Conservation (phyloP, 2,797 vertebrate genomes). For the Ibycter americanus region DNA sequence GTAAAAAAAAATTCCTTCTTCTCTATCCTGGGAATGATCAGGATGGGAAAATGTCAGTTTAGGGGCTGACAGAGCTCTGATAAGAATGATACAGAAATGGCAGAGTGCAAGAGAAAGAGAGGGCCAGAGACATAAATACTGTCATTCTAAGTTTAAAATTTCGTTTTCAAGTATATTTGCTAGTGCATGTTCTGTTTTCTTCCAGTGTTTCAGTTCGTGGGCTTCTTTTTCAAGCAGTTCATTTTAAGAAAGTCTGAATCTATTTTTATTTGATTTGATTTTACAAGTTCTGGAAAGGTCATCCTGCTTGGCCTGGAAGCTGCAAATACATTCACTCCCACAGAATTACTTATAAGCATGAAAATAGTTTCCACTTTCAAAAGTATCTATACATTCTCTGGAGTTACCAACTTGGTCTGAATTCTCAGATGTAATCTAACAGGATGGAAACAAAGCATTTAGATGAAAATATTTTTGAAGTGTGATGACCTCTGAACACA, state of each 20-base stretch:
- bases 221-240: slow-evolving; percentile 23
- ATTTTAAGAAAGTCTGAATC: slow-evolving; percentile 65
- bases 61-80: slow-evolving; percentile 80
- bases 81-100: slow-evolving; percentile 73
- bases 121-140: slow-evolving; percentile 40
- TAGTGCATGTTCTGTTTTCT: slow-evolving; percentile 18
- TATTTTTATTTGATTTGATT: slow-evolving; percentile 74
- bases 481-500: slow-evolving; percentile 4
- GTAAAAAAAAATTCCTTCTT: slow-evolving; percentile 64
- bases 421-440: slow-evolving; percentile 56
- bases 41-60: slow-evolving; percentile 83
- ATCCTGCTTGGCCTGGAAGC: slow-evolving; percentile 66
- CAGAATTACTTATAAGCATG: slow-evolving; percentile 49
- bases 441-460: not conserved
- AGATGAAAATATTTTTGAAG: slow-evolving; percentile 45
- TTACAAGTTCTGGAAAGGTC: slow-evolving; percentile 71
- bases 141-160: slow-evolving; percentile 52
- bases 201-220: not conserved
- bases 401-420: slow-evolving; percentile 44
- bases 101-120: slow-evolving; percentile 7
- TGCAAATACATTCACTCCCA: slow-evolving; percentile 63
- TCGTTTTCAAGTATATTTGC: slow-evolving; percentile 48
- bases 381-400: slow-evolving; percentile 54
- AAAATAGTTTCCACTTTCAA: slow-evolving; percentile 65
- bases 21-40: slow-evolving; percentile 79